Conservation (phyloP, 2,797 vertebrate genomes). For the Characodon lateralis region DNA sequence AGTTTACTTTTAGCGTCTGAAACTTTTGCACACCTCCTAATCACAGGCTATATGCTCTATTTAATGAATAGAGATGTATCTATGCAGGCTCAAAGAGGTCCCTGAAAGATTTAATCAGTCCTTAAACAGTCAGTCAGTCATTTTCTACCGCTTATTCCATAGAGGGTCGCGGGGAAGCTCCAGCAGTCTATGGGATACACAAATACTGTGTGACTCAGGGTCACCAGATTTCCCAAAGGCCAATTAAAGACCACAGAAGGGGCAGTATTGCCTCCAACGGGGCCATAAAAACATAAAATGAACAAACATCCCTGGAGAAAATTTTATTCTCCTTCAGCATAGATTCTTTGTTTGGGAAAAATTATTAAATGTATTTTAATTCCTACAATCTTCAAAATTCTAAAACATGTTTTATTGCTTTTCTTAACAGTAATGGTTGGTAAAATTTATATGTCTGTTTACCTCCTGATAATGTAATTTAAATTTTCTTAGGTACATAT, state of each 20-base stretch:
- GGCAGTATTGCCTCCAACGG: neutral
- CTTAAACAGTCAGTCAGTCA: slow-evolving; percentile 9
- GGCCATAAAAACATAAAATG: slow-evolving; percentile 11
- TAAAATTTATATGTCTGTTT: neutral
- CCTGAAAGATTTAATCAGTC: slow-evolving; percentile 32
- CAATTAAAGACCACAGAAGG: slow-evolving; percentile 27
- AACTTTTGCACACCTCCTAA: neutral
- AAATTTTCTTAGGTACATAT: neutral
- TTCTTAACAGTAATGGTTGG: neutral
- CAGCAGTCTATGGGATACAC: no score
- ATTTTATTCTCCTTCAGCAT: neutral
- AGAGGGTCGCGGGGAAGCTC: no score
- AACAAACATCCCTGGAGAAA: slow-evolving; percentile 2
- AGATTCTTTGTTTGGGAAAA: neutral
- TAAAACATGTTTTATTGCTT: fast-evolving
- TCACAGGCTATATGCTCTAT: neutral
- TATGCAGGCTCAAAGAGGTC: neutral
- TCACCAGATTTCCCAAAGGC: slow-evolving; percentile 15
- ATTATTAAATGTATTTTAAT: neutral
- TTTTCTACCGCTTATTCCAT: no score
- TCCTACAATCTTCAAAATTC: neutral
- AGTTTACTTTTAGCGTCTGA: neutral
- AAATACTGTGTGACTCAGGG: slow-evolving; percentile 8
- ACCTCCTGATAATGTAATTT: neutral
- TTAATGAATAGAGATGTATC: slow-evolving; percentile 33